These are phyloP conservation scores for Anguilla japonica DNA, from an alignment of 2,113 vertebrate genomes.

Conservation along the genomic window DNA sequence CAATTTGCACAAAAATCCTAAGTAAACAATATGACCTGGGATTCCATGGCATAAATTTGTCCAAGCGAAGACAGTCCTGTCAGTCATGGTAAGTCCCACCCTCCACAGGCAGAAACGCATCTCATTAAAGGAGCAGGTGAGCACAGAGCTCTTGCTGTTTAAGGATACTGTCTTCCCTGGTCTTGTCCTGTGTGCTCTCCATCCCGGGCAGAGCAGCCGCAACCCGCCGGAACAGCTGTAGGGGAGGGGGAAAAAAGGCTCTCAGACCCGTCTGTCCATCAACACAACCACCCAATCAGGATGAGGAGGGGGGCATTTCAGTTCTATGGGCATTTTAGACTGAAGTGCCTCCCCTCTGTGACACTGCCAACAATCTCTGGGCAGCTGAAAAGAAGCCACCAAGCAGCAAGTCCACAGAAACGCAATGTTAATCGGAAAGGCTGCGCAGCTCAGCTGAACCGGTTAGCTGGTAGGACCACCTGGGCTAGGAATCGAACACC, in stretches of 20 bases:
- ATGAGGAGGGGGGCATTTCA: background rate
- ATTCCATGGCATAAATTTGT: no score
- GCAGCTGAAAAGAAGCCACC: background rate
- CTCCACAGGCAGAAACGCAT: background rate
- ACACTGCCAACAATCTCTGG: background rate
- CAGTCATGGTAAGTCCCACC: background rate
- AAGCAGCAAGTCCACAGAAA: background rate
- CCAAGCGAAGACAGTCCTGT: background rate
- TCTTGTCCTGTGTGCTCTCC: conserved; percentile 98
- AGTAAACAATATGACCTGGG: no score
- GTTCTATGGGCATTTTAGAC: background rate
- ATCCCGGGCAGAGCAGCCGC: conserved; percentile 97
- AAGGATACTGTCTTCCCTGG: conserved; percentile 99
- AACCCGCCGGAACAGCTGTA: conserved; percentile 95
- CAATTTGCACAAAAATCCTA: no score
- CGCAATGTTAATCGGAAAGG: background rate
- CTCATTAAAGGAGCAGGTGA: background rate
- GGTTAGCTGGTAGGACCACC: background rate
- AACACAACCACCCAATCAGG: conserved; percentile 7
- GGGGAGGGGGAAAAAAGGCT: conserved; percentile 41
- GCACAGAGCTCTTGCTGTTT: conserved; percentile 21
- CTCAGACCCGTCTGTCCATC: conserved; percentile 18
- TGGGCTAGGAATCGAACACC: background rate
- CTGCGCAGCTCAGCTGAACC: background rate
- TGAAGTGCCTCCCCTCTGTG: background rate